Evolutionary conservation across 2,797 vertebrate species (phyloP).

Genomic region (Octomys mimax): DNA sequence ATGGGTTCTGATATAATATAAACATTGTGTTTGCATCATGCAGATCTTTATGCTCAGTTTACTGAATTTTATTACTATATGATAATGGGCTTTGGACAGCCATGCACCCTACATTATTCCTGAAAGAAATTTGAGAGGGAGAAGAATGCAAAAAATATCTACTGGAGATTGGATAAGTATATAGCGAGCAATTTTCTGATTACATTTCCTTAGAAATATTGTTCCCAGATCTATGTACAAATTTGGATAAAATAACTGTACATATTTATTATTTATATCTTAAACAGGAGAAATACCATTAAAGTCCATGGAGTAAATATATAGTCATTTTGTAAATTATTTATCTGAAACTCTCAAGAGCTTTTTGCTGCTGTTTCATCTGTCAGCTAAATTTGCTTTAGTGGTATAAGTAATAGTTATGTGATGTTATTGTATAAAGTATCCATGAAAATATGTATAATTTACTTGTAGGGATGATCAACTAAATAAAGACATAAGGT

Average conservation of each 20-base stretch:
- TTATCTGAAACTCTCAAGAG: conserved; percentile 76
- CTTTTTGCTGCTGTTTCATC: conserved; percentile 69
- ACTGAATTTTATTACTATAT: conserved; percentile 46
- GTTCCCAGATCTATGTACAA: conserved; percentile 58
- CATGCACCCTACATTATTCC: conserved; percentile 8
- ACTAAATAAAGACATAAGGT: conserved; percentile 58
- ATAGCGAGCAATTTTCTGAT: conserved; percentile 60
- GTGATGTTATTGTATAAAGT: conserved; percentile 65
- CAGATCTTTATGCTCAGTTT: conserved; percentile 6
- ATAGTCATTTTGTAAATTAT: conserved; percentile 77
- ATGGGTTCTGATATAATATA: neutral
- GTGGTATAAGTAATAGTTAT: conserved; percentile 74
- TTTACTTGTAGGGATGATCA: conserved; percentile 66
- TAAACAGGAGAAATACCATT: conserved; percentile 64
- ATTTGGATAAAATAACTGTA: conserved; percentile 67
- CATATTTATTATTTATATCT: conserved; percentile 70
- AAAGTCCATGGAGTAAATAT: conserved; percentile 69
- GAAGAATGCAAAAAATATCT: conserved; percentile 32
- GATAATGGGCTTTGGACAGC: conserved; percentile 47
- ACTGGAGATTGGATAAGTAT: conserved; percentile 23
- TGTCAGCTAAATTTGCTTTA: conserved; percentile 81
- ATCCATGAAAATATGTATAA: conserved; percentile 63
- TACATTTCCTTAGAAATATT: conserved; percentile 73
- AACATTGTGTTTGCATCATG: conserved; percentile 34
- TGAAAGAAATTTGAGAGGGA: conserved; percentile 40